Base-by-base conservation (phyloP, 2,888 invertebrate genomes). In the Cephus rjabovi region DNA sequence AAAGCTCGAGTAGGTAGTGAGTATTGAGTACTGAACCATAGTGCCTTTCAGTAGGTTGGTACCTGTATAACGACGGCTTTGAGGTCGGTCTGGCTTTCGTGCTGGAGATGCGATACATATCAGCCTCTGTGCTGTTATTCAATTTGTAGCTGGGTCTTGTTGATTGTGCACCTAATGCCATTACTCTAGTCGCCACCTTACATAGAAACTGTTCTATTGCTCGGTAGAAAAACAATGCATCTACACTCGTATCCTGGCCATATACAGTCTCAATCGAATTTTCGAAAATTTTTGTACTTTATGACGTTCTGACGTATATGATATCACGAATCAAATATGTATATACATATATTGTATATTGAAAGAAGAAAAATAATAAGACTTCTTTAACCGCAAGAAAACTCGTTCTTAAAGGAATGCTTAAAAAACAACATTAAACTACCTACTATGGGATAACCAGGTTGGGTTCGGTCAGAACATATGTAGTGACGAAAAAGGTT, bases 101-200 rank as follows among this genome's bases (percentile, higher is more conserved):
- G 75, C 79, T 82, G 79, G 80, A 86, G 85, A 86, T 82, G 81
- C 85, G 87, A 87, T 88, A 87, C 85, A 82, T 89, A 88, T 88
- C 88, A 87, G 83, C 82, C 84, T 81, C 82, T 81, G 84, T 82
- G 82, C 81, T 85, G 86, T 89, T 88, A 89, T 89, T 89, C 87
- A 89, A 89, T 89, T 89, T 89, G 85, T 86, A 82, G 84, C 83
- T 84, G 82, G 87, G 87, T 86, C 86, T 85, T 87, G 87, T 89
- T 88, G 89, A 89, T 89, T 89, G 89, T 87, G 86, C 87, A 86
- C 87, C 88, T 89, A 89, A 89, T 88, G 84, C 83, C 85, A 87
- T 89, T 89, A 89, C 76, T 78, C 71, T 23, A 56, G 56, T 23
- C 56, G 56, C 56, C 56, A 56, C 56, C 23, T 56, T 56, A 56